Conservation (phyloP, 2,888 invertebrate species). For the Apeira syringaria region DNA sequence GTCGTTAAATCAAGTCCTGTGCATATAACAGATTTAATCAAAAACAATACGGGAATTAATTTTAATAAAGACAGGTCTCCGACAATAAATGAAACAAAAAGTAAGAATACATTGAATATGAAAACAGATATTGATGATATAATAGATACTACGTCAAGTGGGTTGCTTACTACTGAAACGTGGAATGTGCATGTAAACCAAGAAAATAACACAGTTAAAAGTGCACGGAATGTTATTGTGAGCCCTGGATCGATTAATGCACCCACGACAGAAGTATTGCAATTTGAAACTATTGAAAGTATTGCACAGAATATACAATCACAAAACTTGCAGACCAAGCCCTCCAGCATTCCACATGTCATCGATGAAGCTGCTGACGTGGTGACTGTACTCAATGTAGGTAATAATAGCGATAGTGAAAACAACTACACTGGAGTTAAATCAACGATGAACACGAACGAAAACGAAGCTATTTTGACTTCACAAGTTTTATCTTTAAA, state of each 20-base stretch:
- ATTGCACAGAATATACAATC: neutral
- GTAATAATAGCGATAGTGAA: conserved; percentile 1
- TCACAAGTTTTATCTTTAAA: neutral
- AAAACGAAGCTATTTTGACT: conserved; percentile 7
- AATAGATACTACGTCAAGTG: neutral
- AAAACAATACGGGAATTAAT: neutral
- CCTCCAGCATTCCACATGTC: neutral
- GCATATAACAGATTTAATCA: neutral
- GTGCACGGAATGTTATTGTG: neutral
- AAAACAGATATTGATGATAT: neutral
- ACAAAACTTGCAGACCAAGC: neutral
- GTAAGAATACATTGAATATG: neutral
- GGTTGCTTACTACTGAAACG: neutral
- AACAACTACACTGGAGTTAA: conserved; percentile 19
- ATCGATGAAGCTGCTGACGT: conserved; percentile 1
- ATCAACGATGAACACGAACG: conserved; percentile 11
- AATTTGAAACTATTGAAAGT: neutral
- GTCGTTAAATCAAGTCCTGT: neutral
- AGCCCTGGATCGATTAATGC: neutral
- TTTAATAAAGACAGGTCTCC: neutral
- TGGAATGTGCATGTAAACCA: neutral
- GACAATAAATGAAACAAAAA: neutral
- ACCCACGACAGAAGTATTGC: neutral
- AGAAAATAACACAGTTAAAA: neutral
- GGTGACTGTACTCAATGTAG: conserved; percentile 1